These are phyloP conservation scores for Nomada goodeniana DNA, from an alignment of 2,888 invertebrate genomes.

Conservation along the genomic window DNA sequence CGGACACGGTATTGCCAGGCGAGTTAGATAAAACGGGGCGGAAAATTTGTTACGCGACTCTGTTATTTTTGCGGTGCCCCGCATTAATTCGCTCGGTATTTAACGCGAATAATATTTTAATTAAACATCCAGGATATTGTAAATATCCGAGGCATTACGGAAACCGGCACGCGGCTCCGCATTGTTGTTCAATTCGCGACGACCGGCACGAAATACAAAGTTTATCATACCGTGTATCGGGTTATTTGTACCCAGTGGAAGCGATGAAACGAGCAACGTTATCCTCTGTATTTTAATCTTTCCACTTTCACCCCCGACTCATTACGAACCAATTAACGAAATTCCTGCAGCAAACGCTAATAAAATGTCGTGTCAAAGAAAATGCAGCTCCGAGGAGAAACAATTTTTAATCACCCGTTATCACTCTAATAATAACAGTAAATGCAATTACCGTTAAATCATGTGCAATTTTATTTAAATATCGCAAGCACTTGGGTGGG, in stretches of 20 bases:
- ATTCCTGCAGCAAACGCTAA: not conserved
- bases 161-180: not conserved
- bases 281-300: constrained; percentile 6
- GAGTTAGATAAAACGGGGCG: not conserved
- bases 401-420: no score
- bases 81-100: constrained; percentile 14
- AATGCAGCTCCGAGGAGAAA: no score
- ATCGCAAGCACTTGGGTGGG: no score
- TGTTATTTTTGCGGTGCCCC: constrained; percentile 20
- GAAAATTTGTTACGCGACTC: constrained; percentile 19
- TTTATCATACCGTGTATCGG: constrained; percentile 8
- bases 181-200: constrained; percentile 17
- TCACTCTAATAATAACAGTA: no score
- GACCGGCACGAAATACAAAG: not conserved
- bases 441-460: no score
- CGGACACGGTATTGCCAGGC: not conserved
- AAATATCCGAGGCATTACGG: constrained; percentile 32
- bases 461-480: no score
- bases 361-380: not conserved
- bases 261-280: constrained; percentile 19
- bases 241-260: constrained; percentile 15
- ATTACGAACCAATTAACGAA: not conserved
- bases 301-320: constrained; percentile 7
- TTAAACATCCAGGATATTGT: constrained; percentile 28
- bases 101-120: constrained; percentile 44